A percentile compares a stretch with the other conserved stretches of the same genome.
These are phyloP conservation scores for Procambarus clarkii DNA, from an alignment of 1,140 invertebrate species.

Conservation along the genomic window DNA sequence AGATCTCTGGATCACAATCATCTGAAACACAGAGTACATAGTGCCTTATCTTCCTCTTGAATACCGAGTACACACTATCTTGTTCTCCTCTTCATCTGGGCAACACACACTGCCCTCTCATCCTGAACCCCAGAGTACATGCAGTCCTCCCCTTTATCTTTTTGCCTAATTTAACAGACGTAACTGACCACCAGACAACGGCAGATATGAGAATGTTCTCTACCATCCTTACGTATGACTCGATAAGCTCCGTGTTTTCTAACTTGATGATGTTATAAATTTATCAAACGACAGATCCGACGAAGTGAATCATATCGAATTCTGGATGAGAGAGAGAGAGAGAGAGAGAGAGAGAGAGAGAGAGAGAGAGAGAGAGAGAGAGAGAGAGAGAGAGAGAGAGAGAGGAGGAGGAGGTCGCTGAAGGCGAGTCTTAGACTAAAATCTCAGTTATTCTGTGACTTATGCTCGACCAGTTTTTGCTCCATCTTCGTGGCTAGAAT, in stretches of 20 bases:
- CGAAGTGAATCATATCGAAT: background rate
- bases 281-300: background rate
- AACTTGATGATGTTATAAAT: background rate
- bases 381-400: no score
- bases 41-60: no score
- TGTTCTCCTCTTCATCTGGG: no score
- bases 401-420: background rate
- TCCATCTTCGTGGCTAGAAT: background rate
- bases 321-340: background rate
- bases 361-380: no score
- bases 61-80: no score
- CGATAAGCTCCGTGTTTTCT: background rate
- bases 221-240: background rate
- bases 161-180: no score
- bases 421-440: background rate
- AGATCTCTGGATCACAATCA: no score
- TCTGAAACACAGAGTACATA: no score
- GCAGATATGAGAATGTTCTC: background rate
- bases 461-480: slow-evolving; percentile 6
- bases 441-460: background rate
- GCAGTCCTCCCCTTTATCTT: no score
- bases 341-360: no score
- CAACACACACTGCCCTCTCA: no score
- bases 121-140: no score
- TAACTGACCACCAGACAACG: background rate